These are phyloP conservation scores for Lasaia peninsularis DNA, from an alignment of 1,140 invertebrate species.

Conservation along the genomic window DNA sequence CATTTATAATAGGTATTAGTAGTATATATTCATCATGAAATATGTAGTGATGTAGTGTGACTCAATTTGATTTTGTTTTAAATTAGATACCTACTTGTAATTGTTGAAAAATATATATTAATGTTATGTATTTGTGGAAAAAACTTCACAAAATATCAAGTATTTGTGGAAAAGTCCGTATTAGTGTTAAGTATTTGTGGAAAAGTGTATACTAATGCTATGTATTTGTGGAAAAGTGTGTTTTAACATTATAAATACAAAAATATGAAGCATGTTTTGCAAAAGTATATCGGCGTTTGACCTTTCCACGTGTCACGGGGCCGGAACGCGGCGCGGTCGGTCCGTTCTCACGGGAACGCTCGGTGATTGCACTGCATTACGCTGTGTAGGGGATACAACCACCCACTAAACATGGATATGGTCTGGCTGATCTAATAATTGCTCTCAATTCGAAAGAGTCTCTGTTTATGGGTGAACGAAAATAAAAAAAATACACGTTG, in stretches of 20 bases:
- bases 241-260: neutral
- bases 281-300: constrained; percentile 46
- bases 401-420: constrained; percentile 11
- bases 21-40: no score
- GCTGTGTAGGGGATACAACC: constrained; percentile 44
- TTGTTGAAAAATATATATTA: no score
- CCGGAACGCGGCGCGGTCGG: constrained; percentile 32
- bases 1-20: no score
- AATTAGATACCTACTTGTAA: no score
- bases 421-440: neutral
- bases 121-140: no score
- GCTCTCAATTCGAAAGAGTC: neutral
- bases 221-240: neutral
- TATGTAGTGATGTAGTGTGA: no score
- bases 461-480: neutral
- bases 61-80: no score
- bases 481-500: no score
- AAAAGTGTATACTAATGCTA: neutral
- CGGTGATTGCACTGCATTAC: constrained; percentile 64
- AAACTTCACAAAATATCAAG: no score
- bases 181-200: neutral
- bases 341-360: constrained; percentile 72
- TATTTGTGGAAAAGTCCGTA: neutral
- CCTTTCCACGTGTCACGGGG: constrained; percentile 43
- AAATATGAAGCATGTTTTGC: constrained; percentile 27